Percentiles rank a stretch among this genome's conserved stretches.
These are phyloP conservation scores for Drosophila pachea DNA, from an alignment of 1,140 invertebrate species.

Conservation along the genomic window DNA sequence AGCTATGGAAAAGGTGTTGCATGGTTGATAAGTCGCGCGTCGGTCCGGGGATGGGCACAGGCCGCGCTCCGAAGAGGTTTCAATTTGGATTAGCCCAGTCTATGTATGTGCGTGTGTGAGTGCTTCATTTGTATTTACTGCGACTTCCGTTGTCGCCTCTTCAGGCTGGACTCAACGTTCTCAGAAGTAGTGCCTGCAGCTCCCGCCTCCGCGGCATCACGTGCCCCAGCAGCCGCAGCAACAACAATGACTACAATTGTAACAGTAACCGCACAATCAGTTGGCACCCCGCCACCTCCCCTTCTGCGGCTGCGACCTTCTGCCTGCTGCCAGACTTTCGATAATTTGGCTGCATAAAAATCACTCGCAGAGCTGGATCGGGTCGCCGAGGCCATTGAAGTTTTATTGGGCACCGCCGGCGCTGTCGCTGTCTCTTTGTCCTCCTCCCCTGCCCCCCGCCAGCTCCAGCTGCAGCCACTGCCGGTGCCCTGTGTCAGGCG, in stretches of 20 bases:
- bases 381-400: slow-evolving; percentile 64
- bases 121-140: background rate
- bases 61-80: background rate
- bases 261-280: slow-evolving; percentile 74
- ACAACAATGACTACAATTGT: slow-evolving; percentile 68
- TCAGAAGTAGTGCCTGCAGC: too few relatives aligned
- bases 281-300: slow-evolving; percentile 19
- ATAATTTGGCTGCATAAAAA: slow-evolving; percentile 50
- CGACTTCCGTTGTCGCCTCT: background rate
- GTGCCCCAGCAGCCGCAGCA: slow-evolving; percentile 34
- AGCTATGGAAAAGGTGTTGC: slow-evolving; percentile 58
- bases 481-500: background rate
- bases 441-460: slow-evolving; percentile 26
- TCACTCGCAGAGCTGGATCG: slow-evolving; percentile 30
- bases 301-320: background rate
- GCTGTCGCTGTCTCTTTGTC: slow-evolving; percentile 4
- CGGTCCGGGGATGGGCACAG: slow-evolving; percentile 9
- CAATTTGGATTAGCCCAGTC: background rate
- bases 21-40: slow-evolving; percentile 41
- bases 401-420: slow-evolving; percentile 65
- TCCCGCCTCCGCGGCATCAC: too few relatives aligned
- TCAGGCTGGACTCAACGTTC: slow-evolving; percentile 45
- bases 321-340: slow-evolving; percentile 20
- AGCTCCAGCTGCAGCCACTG: too few relatives aligned
- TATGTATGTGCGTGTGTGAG: too few relatives aligned